Percentiles rank a stretch among this genome's conserved stretches.
Evolutionary conservation across 2,113 vertebrate species (phyloP).

Genomic region (Xenotilapia longispinis): DNA sequence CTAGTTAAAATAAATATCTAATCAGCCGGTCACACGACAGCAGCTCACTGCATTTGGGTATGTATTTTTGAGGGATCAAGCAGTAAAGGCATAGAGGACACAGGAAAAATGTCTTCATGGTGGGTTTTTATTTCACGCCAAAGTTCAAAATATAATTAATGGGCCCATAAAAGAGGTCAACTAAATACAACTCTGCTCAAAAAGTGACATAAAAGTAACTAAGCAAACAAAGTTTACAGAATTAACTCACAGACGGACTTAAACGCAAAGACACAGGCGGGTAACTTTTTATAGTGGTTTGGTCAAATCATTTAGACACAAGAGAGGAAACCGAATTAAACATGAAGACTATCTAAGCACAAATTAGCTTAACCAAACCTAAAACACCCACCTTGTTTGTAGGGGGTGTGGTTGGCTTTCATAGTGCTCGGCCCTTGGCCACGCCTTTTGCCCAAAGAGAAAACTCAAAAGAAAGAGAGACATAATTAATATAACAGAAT

Average conservation of each 20-base stretch:
- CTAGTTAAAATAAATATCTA: background rate
- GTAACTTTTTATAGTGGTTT: background rate
- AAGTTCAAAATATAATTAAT: background rate
- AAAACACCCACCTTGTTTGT: background rate
- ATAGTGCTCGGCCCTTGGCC: background rate
- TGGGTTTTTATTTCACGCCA: background rate
- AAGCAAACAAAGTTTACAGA: background rate
- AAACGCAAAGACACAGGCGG: background rate
- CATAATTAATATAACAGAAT: background rate
- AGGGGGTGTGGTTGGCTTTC: background rate
- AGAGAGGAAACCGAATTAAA: background rate
- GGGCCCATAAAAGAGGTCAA: background rate
- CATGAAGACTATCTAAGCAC: background rate
- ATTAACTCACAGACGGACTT: background rate
- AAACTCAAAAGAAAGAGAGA: background rate
- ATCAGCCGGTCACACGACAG: background rate
- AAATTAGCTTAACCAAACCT: background rate
- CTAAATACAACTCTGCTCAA: background rate
- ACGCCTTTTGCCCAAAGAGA: background rate
- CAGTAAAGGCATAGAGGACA: background rate
- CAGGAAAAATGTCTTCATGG: background rate
- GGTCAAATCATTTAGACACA: background rate
- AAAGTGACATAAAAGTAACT: background rate
- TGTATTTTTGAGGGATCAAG: background rate
- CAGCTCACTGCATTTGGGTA: background rate